Percentiles rank a stretch among this genome's conserved stretches.
Evolutionary conservation across 2,888 invertebrate species (phyloP).

Genomic region (Boloria selene): DNA sequence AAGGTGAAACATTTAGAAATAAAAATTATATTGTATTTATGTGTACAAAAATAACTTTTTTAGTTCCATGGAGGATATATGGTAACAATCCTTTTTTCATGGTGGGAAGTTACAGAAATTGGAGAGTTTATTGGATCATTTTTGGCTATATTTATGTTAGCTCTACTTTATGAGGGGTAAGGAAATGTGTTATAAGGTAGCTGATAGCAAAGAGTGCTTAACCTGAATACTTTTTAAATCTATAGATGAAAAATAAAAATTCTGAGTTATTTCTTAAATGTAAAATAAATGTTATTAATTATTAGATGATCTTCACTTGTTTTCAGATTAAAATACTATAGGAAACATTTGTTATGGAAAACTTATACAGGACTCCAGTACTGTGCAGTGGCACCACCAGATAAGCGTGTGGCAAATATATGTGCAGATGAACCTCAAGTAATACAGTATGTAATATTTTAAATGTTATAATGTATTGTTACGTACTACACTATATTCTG

Average conservation of each 20-base stretch:
- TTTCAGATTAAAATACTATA: slow-evolving; percentile 84
- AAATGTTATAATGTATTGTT: slow-evolving; percentile 1
- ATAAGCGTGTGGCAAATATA: slow-evolving; percentile 81
- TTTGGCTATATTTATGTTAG: slow-evolving; percentile 94
- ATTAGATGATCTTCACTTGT: neutral
- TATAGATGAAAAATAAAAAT: neutral
- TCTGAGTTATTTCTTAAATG: neutral
- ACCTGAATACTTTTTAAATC: no score
- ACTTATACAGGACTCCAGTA: slow-evolving; percentile 93
- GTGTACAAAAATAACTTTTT: slow-evolving; percentile 60
- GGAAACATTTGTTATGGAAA: slow-evolving; percentile 92
- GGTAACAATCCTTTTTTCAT: slow-evolving; percentile 90
- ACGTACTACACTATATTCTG: no score
- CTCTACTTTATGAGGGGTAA: slow-evolving; percentile 96
- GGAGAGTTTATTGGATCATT: slow-evolving; percentile 94
- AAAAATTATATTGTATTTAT: no score
- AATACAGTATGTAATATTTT: slow-evolving; percentile 84
- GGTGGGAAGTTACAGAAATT: slow-evolving; percentile 89
- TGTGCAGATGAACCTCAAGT: slow-evolving; percentile 86
- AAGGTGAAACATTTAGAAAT: no score
- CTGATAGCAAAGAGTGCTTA: no score
- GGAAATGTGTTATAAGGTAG: slow-evolving; percentile 50
- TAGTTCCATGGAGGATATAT: slow-evolving; percentile 90
- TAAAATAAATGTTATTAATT: neutral
- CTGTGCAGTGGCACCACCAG: slow-evolving; percentile 91